Percentiles rank a stretch among this genome's conserved stretches.
Evolutionary conservation across 92 coral and sea anemone species (phyloP).

Genomic region (Zoanthus sociatus): DNA sequence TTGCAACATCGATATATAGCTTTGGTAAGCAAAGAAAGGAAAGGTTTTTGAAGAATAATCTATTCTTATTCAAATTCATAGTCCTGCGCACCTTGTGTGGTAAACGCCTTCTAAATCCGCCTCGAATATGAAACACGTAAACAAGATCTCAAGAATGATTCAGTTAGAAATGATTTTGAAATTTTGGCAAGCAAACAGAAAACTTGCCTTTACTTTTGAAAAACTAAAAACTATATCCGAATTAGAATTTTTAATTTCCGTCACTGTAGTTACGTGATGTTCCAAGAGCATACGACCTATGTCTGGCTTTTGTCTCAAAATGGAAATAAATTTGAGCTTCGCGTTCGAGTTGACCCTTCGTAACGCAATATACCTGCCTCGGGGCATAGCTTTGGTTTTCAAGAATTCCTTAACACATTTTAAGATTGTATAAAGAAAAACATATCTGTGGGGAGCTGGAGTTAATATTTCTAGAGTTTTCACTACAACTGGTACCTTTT

Average conservation of each 20-base stretch:
- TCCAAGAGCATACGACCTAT: not conserved
- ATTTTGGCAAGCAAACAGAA: not conserved
- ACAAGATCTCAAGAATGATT: not conserved
- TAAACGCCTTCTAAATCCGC: slow-evolving; percentile 35
- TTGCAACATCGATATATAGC: not conserved
- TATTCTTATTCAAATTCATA: slow-evolving; percentile 35
- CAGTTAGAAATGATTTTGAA: not conserved
- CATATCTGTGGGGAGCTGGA: too few species aligned
- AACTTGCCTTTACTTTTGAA: not conserved
- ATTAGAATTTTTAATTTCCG: not conserved
- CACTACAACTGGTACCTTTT: slow-evolving; percentile 22
- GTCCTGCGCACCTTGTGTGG: not conserved
- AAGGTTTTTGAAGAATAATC: not conserved
- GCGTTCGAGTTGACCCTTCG: slow-evolving; percentile 12
- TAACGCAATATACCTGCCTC: slow-evolving; percentile 36
- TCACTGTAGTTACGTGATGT: slow-evolving; percentile 25
- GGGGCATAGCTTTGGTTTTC: slow-evolving; percentile 18
- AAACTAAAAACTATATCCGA: not conserved
- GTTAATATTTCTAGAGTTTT: not conserved
- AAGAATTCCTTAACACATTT: slow-evolving; percentile 33
- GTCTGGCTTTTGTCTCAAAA: slow-evolving; percentile 34
- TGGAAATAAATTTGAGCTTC: not conserved
- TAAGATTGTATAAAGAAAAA: not conserved
- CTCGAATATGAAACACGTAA: not conserved
- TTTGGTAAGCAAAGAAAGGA: slow-evolving; percentile 2